Base-by-base conservation (phyloP, 2,797 vertebrate species). In the Schizothorax lantsangensis region DNA sequence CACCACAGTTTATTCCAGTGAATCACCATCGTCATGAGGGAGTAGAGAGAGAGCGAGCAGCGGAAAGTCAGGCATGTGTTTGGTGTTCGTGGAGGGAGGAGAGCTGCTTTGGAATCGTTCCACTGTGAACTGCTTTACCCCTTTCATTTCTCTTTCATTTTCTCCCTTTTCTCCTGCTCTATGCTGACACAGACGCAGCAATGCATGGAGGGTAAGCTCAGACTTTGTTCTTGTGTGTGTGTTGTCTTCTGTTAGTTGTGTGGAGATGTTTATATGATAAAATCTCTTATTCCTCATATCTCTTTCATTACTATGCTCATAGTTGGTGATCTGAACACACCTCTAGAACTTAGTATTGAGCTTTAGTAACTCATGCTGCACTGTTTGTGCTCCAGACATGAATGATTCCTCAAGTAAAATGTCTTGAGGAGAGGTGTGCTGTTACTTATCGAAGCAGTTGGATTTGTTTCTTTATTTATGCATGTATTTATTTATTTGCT, bases 151-250 rank as follows among this genome's bases (percentile, higher is more conserved):
- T 75, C 43, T 80, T 30, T 62, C 30, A 19, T 73, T 64, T 68
- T 57, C 33, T 72, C 1, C 30, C 4, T 26, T 19, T 66, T 79
- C 36, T 81, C 36, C 23, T 75, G 33, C 78, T 54, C 30, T 62
- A 6, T 75, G n/a, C 43, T 64, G 26, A 75, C 64, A 69, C 57
- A 40, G 64, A 26, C 17, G 59, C 45, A 49, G 54, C n/a, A n/a
- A 74, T 66, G 45, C 47, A 12, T 54, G 47, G 62, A 83, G 80
- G 73, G 80, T 83, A 83, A 82, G 85, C 38, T 40, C 30, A 81
- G 49, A 49, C 40, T 74, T 19, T n/a, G 30, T 38, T 30, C 26
- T 47, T 30, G 40, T 79, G 21, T 72, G 66, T 88, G 23, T 62
- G 15, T 81, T 21, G 43, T 52, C 17, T 47, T 52, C 33, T 59